Percentiles rank a stretch among this genome's conserved stretches.
These are phyloP conservation scores for Anthopleura sola DNA, from an alignment of 64 coral and sea anemone genomes.

Conservation along the genomic window DNA sequence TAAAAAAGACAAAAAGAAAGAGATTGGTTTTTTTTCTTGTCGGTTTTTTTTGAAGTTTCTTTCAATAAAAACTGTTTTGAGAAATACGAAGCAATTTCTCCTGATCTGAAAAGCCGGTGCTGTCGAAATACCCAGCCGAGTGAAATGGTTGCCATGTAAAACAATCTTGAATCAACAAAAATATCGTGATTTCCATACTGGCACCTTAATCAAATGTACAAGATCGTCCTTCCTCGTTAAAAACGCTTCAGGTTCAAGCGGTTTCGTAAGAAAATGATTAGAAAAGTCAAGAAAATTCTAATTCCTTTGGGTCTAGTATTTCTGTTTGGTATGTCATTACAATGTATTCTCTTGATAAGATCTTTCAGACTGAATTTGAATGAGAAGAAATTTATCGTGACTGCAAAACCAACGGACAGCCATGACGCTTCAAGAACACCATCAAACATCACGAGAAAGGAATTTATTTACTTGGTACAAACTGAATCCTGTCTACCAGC, in stretches of 20 bases:
- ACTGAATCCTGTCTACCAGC: constrained; percentile 34
- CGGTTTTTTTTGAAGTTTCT: too few species aligned
- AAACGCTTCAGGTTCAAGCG: background rate
- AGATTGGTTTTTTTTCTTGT: too few species aligned
- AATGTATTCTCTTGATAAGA: background rate
- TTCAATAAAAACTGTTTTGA: too few species aligned
- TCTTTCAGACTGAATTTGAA: background rate
- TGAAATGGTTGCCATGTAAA: background rate
- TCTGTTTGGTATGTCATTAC: background rate
- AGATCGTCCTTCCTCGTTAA: background rate
- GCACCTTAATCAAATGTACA: too few species aligned
- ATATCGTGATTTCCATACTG: too few species aligned
- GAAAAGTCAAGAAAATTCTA: background rate
- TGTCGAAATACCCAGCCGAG: background rate
- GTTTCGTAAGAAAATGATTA: background rate
- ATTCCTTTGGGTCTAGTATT: background rate
- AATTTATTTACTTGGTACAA: constrained; percentile 44
- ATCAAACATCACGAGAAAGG: constrained; percentile 2
- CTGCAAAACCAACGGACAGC: background rate
- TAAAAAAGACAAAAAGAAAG: too few species aligned
- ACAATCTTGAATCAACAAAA: background rate
- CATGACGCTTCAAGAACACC: background rate
- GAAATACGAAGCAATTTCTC: too few species aligned
- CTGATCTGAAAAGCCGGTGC: background rate
- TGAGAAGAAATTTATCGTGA: background rate